Conservation (phyloP, 2,888 invertebrate species). For the Drosophila monieri region DNA sequence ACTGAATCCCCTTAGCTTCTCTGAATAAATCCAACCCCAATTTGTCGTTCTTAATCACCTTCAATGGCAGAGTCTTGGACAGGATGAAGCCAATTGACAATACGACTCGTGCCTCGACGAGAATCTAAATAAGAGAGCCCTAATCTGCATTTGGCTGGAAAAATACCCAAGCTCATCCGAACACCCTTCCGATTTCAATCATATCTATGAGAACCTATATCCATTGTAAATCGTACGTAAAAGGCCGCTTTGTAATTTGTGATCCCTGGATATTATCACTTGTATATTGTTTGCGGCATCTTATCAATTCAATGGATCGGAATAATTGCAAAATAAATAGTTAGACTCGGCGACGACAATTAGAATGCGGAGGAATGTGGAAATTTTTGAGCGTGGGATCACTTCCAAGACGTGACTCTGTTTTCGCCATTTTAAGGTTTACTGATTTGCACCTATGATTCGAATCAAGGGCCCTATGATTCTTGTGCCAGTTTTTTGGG, state of each 20-base stretch:
- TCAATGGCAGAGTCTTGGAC: conserved; percentile 10
- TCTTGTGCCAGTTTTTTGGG: conserved; percentile 5
- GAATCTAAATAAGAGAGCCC: conserved; percentile 10
- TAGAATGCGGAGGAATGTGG: conserved; percentile 26
- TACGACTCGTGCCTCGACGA: conserved; percentile 3
- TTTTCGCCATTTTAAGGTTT: conserved; percentile 12
- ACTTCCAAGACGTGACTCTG: conserved; percentile 21
- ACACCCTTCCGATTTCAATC: conserved; percentile 28
- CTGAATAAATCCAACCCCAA: background rate
- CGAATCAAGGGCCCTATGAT: conserved; percentile 22
- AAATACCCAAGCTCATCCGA: conserved; percentile 10
- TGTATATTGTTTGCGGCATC: conserved; percentile 36
- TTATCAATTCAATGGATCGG: conserved; percentile 42
- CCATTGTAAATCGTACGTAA: conserved; percentile 26
- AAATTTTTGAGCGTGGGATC: conserved; percentile 18
- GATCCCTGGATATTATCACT: conserved; percentile 32
- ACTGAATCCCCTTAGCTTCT: background rate
- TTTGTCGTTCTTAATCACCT: background rate
- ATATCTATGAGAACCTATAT: conserved; percentile 10
- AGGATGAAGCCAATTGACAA: conserved; percentile 35
- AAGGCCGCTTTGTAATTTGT: conserved; percentile 25
- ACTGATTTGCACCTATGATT: conserved; percentile 10
- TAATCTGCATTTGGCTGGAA: conserved; percentile 21
- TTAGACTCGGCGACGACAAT: conserved; percentile 21
- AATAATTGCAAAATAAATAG: conserved; percentile 35